Base-by-base conservation (phyloP, 2,888 invertebrate species). In the Itoplectis maculator region DNA sequence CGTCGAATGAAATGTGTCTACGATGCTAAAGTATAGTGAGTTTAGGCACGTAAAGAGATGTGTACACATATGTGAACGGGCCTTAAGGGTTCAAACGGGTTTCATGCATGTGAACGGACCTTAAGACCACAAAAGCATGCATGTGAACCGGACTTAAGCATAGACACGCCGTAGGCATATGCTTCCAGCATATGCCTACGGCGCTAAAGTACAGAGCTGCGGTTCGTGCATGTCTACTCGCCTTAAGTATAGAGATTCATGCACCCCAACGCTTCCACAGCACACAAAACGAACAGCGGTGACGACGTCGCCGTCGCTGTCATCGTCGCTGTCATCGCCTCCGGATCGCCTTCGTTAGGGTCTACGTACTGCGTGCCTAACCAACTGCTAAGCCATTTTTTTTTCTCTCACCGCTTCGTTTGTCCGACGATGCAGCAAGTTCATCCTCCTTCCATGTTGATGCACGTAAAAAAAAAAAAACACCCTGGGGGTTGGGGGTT, bases 281-380 rank as follows among this genome's bases (percentile, higher is more conserved):
- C 45, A 65, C 15, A 29, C 42, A 42, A 47, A n/a, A 47, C 40
- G 42, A 54, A 20, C 56, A 56, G 18, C 59, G 35, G 59, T 9
- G 15, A 18, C 4, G 54, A 20, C 54, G 54, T 20, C 59, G 35
- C 7, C 59, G 59, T 59, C 15, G 23, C 20, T 56, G 23, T 13
- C n/a, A n/a, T 42, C 42, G 42, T 7, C 42, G 42, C 8, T 49
- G 29, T 29, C 37, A 59, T 13, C 29, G 15, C n/a, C 15, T 35
- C 35, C 13, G 59, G 29, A 37, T 70, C 45, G 65, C 70, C 3
- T 75, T 82, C 82, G 74, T 82, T 82, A 82, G 42, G 74, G 69
- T 70, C 59, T 79, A 70, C 59, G 66, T 74, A 42, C 61, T 45
- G 35, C 37, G 47, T 66, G 47, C 42, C 40, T 59, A 78, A 73